Evolutionary conservation across 1,140 invertebrate species (phyloP).

Genomic region (Polyergus mexicanus): DNA sequence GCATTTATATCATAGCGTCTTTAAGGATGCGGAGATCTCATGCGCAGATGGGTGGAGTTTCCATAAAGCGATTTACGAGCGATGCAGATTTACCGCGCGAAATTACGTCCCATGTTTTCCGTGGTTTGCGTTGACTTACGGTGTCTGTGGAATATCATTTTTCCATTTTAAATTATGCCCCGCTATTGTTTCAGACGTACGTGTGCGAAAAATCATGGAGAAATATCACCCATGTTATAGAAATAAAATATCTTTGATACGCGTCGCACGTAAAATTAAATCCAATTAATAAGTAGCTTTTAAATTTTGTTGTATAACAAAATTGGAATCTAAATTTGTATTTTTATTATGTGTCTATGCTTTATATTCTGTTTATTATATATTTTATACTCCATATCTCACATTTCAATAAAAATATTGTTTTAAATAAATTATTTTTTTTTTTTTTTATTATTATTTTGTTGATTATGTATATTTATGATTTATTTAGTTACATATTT

Average conservation of each 20-base stretch:
- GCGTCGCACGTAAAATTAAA: not conserved
- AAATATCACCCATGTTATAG: conserved; percentile 8
- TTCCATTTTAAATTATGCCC: conserved; percentile 68
- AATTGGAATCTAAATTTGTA: not conserved
- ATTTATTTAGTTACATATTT: too few relatives aligned
- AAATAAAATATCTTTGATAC: conserved; percentile 1
- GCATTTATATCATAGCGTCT: conserved; percentile 51
- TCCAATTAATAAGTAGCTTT: not conserved
- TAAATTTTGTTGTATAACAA: not conserved
- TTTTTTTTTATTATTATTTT: too few relatives aligned
- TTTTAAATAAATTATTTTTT: too few relatives aligned
- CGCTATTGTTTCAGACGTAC: conserved; percentile 34
- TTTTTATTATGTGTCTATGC: too few relatives aligned
- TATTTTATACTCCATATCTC: too few relatives aligned
- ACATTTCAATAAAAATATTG: too few relatives aligned
- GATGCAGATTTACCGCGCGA: conserved; percentile 73
- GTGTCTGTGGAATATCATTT: conserved; percentile 72
- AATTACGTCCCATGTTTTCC: conserved; percentile 69
- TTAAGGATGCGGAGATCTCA: conserved; percentile 48
- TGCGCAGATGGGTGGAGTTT: conserved; percentile 28
- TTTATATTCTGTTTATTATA: not conserved
- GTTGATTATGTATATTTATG: too few relatives aligned
- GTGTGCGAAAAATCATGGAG: not conserved
- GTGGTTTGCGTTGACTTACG: conserved; percentile 70
- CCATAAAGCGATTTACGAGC: conserved; percentile 76